Evolutionary conservation across 2,888 invertebrate species (phyloP).

Genomic region (Syritta pipiens): DNA sequence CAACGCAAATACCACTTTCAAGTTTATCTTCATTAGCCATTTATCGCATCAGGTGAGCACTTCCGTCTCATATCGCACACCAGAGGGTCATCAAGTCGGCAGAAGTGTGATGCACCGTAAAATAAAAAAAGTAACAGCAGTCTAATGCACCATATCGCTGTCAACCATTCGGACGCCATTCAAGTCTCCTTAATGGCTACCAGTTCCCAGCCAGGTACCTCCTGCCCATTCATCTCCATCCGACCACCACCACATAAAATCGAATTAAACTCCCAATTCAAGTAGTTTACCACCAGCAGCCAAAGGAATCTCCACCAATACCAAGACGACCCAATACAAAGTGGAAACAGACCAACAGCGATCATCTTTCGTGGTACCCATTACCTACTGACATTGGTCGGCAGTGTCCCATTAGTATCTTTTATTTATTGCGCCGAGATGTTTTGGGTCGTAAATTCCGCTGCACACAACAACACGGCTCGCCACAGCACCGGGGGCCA

Average conservation of each 20-base stretch:
- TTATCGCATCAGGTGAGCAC: no score
- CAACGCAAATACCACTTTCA: no score
- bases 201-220: constrained; percentile 9
- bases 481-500: no score
- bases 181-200: constrained; percentile 39
- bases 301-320: constrained; percentile 5
- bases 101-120: no score
- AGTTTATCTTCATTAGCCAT: no score
- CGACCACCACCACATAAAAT: constrained; percentile 27
- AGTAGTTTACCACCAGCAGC: constrained; percentile 33
- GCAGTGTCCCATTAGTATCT: constrained; percentile 46
- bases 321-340: constrained; percentile 12
- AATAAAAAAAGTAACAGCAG: no score
- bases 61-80: no score
- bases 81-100: no score
- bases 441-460: constrained; percentile 52
- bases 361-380: constrained; percentile 52
- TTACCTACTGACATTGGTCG: constrained; percentile 51
- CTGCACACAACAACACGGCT: background rate
- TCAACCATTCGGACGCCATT: no score
- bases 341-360: constrained; percentile 16
- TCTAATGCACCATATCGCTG: no score
- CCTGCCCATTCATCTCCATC: constrained; percentile 24
- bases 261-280: constrained; percentile 46
- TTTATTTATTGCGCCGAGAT: constrained; percentile 52